Evolutionary conservation across 2,888 invertebrate genomes (phyloP), one percentile per base, ranked within the genome.

Genomic region (Epinotia nisella): DNA sequence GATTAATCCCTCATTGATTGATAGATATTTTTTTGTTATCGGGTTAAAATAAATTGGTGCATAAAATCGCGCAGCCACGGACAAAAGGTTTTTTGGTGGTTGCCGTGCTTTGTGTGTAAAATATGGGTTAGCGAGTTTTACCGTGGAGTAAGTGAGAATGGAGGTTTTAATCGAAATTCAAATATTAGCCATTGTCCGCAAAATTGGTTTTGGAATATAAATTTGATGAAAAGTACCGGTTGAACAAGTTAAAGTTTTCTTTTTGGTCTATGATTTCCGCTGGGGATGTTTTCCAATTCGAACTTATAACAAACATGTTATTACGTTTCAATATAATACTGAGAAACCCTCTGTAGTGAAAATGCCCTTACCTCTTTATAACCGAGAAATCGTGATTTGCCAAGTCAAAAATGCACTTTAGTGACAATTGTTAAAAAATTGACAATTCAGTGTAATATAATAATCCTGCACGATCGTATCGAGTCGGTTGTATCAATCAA

Each of bases 111-210:
- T 70, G 53, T 71, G n/a, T 71, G 53, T 62, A 58, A 71, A 74
- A 75, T 75, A 74, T 71, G 68, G 70, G 65, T 41, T 73, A 76
- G 69, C 73, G 73, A 71, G 67, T 75, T 65, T 64, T 65, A 60
- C 68, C 49, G 35, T 29, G 70, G 51, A 17, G 45, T 41, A 56
- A 65, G 55, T 66, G 29, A 58, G 29, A 58, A n/a, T 58, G 24
- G 51, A 51, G 51, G 19, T 67, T 58, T 56, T 45, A 29, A 67
- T 67, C 29, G 21, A 56, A 67, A 58, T 29, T 67, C n/a, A 67
- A 56, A 58, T 21, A 56, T 67, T 21, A 24, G 9, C 15, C 39
- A 29, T 39, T 65, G 19, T 19, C 3, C 10, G 19, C 10, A 15
- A 55, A 39, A 55, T 53, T 21, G 55, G 39, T 55, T 65, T 55